Evolutionary conservation across 2,113 vertebrate species (phyloP).

Genomic region (Eleginops maclovinus): DNA sequence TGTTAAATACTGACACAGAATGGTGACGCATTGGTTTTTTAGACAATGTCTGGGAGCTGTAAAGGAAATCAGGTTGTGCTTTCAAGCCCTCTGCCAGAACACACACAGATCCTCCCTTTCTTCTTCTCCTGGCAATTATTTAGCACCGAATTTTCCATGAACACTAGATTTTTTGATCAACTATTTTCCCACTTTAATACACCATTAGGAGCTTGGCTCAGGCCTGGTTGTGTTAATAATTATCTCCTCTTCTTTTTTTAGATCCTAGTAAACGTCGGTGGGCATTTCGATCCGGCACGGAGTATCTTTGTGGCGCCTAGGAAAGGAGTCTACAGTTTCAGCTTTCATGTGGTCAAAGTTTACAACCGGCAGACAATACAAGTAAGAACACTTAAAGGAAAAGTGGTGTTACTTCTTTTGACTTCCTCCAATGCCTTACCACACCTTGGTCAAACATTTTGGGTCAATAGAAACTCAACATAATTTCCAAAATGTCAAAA

Average conservation of each 20-base stretch:
- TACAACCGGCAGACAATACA: conserved; percentile 92
- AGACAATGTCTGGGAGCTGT: background rate
- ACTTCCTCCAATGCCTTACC: no score
- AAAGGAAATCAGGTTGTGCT: background rate
- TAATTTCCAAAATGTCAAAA: background rate
- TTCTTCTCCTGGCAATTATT: background rate
- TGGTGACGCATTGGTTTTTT: background rate
- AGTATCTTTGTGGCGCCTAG: conserved; percentile 89
- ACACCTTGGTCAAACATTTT: no score
- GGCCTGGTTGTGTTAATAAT: background rate
- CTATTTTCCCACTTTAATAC: background rate
- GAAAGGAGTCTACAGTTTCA: conserved; percentile 91
- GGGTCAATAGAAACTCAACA: background rate
- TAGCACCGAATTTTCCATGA: background rate
- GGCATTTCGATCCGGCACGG: conserved; percentile 87
- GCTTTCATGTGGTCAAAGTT: conserved; percentile 91
- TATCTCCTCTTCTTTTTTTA: conserved; percentile 40
- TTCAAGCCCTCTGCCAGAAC: background rate
- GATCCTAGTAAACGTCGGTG: conserved; percentile 89
- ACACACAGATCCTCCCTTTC: background rate
- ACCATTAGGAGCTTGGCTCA: background rate
- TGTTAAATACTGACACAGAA: background rate
- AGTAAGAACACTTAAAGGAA: conserved; percentile 66
- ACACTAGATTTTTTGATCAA: background rate
- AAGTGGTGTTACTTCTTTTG: no score